Evolutionary conservation across 2,797 vertebrate species (phyloP).

Genomic region (Protonibea diacanthus): DNA sequence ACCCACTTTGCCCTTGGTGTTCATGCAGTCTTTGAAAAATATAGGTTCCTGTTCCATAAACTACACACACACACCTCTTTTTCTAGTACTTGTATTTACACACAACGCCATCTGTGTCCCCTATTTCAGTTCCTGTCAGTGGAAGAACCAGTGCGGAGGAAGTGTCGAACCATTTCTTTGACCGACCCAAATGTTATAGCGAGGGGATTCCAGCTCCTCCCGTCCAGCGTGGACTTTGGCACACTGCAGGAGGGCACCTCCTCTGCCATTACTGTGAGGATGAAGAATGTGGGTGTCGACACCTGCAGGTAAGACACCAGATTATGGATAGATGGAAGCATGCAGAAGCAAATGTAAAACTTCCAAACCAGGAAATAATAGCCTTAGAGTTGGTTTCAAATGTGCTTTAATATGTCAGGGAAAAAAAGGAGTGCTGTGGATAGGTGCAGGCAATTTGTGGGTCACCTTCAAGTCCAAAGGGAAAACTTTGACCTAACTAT

Average conservation of each 20-base stretch:
- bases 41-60: neutral
- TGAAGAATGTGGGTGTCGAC: conserved; percentile 91
- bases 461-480: conserved; percentile 48
- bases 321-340: neutral
- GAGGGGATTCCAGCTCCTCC: conserved; percentile 87
- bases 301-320: conserved; percentile 86
- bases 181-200: conserved; percentile 36
- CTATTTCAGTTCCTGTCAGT: conserved; percentile 72
- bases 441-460: conserved; percentile 32
- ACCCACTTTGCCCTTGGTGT: neutral
- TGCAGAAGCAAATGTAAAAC: neutral
- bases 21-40: neutral
- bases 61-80: neutral
- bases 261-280: conserved; percentile 79
- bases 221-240: conserved; percentile 86
- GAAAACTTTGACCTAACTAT: conserved; percentile 44
- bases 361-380: neutral
- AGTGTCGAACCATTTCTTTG: conserved; percentile 83
- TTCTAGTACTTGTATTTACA: neutral
- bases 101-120: neutral
- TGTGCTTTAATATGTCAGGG: neutral
- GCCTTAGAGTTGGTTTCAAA: neutral
- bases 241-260: conserved; percentile 85
- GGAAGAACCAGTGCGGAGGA: conserved; percentile 86
- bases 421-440: conserved; percentile 7